A percentile compares a stretch with the other conserved stretches of the same genome.
These are phyloP conservation scores for Ectemnius lituratus DNA, from an alignment of 2,888 invertebrate genomes.

Conservation along the genomic window DNA sequence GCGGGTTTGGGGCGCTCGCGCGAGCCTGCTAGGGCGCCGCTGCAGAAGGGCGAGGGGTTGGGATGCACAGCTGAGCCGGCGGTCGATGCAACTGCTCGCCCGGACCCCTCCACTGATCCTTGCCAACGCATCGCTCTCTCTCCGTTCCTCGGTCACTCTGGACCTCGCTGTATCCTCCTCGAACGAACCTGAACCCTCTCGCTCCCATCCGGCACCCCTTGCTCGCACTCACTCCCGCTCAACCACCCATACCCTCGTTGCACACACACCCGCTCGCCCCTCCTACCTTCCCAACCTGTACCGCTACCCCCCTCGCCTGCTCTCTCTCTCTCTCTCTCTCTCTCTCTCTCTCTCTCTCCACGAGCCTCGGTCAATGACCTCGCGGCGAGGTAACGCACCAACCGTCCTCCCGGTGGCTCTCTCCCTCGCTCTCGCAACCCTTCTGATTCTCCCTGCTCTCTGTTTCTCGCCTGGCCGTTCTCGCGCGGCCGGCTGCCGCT, in stretches of 20 bases:
- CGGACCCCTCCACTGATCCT: conserved; percentile 54
- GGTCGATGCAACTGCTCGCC: conserved; percentile 75
- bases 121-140: conserved; percentile 35
- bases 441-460: conserved; percentile 14
- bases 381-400: conserved; percentile 66
- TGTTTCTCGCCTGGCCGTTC: conserved; percentile 21
- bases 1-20: conserved; percentile 3
- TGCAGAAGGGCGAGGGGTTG: conserved; percentile 43
- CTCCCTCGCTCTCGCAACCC: conserved; percentile 24
- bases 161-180: conserved; percentile 29
- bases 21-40: conserved; percentile 1
- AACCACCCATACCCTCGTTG: conserved; percentile 27
- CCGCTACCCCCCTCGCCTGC: conserved; percentile 49
- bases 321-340: conserved; percentile 29
- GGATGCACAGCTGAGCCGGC: conserved; percentile 72
- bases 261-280: conserved; percentile 28
- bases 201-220: conserved; percentile 41
- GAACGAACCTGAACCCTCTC: conserved; percentile 28
- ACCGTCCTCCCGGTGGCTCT: conserved; percentile 52
- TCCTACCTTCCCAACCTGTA: conserved; percentile 48
- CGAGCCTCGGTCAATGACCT: conserved; percentile 75
- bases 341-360: conserved; percentile 40
- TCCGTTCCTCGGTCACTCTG: conserved; percentile 33
- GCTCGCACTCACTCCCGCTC: conserved; percentile 32
- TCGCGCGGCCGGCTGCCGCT: conserved; percentile 32